Percentiles rank a stretch among this genome's conserved stretches.
Evolutionary conservation across 2,797 vertebrate genomes (phyloP).

Genomic region (Capromys pilorides): DNA sequence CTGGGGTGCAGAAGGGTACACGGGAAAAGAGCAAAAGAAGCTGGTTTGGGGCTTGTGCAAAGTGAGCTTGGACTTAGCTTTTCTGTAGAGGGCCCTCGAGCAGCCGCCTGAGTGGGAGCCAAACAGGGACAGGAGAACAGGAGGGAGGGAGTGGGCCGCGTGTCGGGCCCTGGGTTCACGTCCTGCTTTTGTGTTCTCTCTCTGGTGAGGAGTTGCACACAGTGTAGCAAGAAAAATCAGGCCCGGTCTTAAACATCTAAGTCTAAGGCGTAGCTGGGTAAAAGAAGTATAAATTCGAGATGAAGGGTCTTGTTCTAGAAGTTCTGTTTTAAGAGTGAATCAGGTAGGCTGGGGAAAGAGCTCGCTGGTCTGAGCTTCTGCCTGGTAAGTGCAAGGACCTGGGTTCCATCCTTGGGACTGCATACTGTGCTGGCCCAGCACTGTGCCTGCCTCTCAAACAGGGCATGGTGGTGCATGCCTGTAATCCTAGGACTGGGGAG

Average conservation of each 20-base stretch:
- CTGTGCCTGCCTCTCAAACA: no score
- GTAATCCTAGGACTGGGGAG: no score
- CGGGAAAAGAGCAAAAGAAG: conserved; percentile 1
- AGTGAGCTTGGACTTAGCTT: conserved; percentile 36
- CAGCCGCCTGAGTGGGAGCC: neutral
- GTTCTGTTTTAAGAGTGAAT: neutral
- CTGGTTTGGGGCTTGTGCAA: conserved; percentile 7
- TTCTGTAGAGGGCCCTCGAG: neutral
- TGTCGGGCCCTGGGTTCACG: neutral
- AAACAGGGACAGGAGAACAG: neutral
- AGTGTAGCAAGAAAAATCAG: neutral
- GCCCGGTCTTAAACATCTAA: no score
- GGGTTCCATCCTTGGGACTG: no score
- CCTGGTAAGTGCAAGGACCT: no score
- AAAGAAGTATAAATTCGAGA: neutral
- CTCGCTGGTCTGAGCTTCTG: no score
- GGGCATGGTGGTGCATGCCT: no score
- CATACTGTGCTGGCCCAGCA: no score
- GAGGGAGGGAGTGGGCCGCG: neutral
- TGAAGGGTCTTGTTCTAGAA: neutral
- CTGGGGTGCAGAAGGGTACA: neutral
- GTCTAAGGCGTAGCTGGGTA: neutral
- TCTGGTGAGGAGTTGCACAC: neutral
- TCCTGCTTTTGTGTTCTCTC: neutral
- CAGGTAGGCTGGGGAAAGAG: neutral